These are phyloP conservation scores for Euphonia xanthogaster DNA, from an alignment of 2,797 vertebrate genomes.

Conservation along the genomic window DNA sequence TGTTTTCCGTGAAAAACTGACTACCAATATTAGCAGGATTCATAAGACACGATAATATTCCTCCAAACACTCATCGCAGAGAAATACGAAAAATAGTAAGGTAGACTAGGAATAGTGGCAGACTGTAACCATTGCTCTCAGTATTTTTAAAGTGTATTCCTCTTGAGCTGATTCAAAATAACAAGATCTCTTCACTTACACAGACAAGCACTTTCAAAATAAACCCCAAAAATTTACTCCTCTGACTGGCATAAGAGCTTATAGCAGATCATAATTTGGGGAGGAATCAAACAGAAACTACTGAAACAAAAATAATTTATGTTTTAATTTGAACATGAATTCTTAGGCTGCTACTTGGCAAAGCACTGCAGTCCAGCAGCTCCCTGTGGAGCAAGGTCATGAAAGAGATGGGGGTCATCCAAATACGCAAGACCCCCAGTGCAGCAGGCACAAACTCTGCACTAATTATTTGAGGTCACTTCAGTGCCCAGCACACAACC, in stretches of 20 bases:
- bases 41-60: neutral
- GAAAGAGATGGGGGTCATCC: neutral
- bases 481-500: neutral
- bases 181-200: neutral
- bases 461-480: neutral
- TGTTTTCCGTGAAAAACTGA: neutral
- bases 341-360: neutral
- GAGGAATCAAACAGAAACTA: neutral
- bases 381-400: slow-evolving; percentile 21
- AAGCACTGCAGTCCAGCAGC: neutral
- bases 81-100: neutral
- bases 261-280: neutral
- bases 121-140: neutral
- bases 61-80: neutral
- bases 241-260: neutral
- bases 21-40: neutral
- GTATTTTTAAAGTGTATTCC: neutral
- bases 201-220: neutral
- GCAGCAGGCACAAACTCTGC: neutral
- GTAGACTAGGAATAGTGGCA: neutral
- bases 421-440: slow-evolving; percentile 4
- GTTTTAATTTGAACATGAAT: neutral
- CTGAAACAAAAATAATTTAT: neutral
- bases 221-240: neutral
- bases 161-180: slow-evolving; percentile 4